Conservation (phyloP, 2,888 invertebrate species). For the Morpho achilles region DNA sequence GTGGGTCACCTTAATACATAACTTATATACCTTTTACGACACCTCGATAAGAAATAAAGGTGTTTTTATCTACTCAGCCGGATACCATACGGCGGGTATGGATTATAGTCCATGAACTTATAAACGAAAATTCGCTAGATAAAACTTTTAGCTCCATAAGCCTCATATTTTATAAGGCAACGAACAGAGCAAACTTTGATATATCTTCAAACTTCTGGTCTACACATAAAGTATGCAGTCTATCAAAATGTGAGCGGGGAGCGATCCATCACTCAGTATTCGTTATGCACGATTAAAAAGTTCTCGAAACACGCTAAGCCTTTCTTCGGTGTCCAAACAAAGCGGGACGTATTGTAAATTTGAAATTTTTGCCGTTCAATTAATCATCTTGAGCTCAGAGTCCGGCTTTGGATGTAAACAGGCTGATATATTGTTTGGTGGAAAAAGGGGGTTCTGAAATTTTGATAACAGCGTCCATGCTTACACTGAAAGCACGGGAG, state of each 20-base stretch:
- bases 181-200: slow-evolving; percentile 6
- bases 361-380: slow-evolving; percentile 30
- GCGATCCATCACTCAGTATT: slow-evolving; percentile 28
- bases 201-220: slow-evolving; percentile 5
- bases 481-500: too few relatives aligned
- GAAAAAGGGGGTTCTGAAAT: too few relatives aligned
- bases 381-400: slow-evolving; percentile 30
- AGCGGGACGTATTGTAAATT: slow-evolving; percentile 33
- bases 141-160: too few relatives aligned
- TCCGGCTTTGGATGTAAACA: slow-evolving; percentile 25
- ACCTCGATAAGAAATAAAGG: too few relatives aligned
- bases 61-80: too few relatives aligned
- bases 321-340: slow-evolving; percentile 33
- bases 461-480: too few relatives aligned
- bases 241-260: slow-evolving; percentile 16
- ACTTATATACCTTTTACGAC: too few relatives aligned
- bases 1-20: too few relatives aligned
- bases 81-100: too few relatives aligned
- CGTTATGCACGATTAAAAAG: slow-evolving; percentile 30
- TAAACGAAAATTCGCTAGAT: too few relatives aligned
- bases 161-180: slow-evolving; percentile 8
- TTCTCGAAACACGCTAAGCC: slow-evolving; percentile 28
- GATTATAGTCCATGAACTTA: too few relatives aligned
- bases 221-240: slow-evolving; percentile 18
- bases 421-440: slow-evolving; percentile 15